Evolutionary conservation across 2,888 invertebrate species (phyloP).

Genomic region (Latheticus oryzae): DNA sequence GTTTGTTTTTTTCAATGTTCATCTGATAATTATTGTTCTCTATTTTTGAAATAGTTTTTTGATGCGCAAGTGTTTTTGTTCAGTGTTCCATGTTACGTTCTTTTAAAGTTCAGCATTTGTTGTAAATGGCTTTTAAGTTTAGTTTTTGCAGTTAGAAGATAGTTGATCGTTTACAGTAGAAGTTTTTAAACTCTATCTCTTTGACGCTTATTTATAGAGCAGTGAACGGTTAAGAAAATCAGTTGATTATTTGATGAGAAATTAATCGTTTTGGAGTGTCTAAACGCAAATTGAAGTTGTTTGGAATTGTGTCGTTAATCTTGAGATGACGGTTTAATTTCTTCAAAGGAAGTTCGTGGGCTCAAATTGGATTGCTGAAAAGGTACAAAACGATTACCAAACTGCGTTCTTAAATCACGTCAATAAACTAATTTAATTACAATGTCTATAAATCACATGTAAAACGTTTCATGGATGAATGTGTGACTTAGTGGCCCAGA

Average conservation of each 20-base stretch:
- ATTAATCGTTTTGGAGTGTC: background rate
- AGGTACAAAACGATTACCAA: slow-evolving; percentile 25
- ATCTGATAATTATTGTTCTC: too few species aligned
- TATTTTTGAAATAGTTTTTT: too few species aligned
- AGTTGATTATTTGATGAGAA: background rate
- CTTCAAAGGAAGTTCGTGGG: slow-evolving; percentile 18
- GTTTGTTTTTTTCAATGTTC: too few species aligned
- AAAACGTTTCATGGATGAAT: slow-evolving; percentile 25
- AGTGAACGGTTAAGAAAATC: background rate
- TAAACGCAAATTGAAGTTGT: background rate
- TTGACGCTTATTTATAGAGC: background rate
- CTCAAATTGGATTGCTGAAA: slow-evolving; percentile 25
- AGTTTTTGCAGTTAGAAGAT: too few species aligned
- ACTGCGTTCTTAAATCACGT: slow-evolving; percentile 24
- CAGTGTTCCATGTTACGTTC: too few species aligned
- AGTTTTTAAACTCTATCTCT: too few species aligned
- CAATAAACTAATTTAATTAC: slow-evolving; percentile 35
- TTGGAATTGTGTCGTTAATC: slow-evolving; percentile 20
- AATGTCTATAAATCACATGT: slow-evolving; percentile 26
- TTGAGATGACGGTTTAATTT: slow-evolving; percentile 26
- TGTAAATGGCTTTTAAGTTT: too few species aligned
- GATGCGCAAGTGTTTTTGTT: too few species aligned
- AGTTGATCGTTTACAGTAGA: too few species aligned
- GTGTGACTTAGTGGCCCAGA: slow-evolving; percentile 25
- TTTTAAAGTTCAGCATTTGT: too few species aligned